Conservation (phyloP, 2,113 vertebrate species). For the Tautogolabrus adspersus region DNA sequence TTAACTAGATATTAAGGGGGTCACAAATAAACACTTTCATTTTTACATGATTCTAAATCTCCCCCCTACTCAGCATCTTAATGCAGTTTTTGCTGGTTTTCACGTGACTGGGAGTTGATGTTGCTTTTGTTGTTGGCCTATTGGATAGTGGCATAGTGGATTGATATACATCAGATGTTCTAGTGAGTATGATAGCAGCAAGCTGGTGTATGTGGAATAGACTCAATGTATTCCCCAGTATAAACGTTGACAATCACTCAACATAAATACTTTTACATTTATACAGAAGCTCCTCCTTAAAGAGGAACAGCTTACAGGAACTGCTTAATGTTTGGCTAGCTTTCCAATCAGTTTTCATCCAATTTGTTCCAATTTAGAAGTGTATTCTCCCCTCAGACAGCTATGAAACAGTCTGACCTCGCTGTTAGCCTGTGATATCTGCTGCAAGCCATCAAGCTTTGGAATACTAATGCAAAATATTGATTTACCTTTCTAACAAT, state of each 20-base stretch:
- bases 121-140: neutral
- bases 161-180: neutral
- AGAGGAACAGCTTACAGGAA: neutral
- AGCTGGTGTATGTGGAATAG: neutral
- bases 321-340: slow-evolving; percentile 19
- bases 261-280: neutral
- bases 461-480: slow-evolving; percentile 84
- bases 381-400: slow-evolving; percentile 40
- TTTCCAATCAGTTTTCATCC: slow-evolving; percentile 33
- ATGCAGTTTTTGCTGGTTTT: neutral
- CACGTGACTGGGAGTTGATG: neutral
- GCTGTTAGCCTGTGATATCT: slow-evolving; percentile 57
- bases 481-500: slow-evolving; percentile 78
- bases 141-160: neutral
- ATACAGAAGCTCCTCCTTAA: slow-evolving; percentile 9
- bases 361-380: slow-evolving; percentile 54
- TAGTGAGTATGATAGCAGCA: slow-evolving; percentile 2
- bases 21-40: too few species aligned
- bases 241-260: neutral
- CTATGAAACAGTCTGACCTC: slow-evolving; percentile 55
- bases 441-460: slow-evolving; percentile 74
- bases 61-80: neutral
- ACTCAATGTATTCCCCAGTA: neutral
- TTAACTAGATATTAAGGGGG: too few species aligned
- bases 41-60: too few species aligned